Conservation (phyloP, 2,888 invertebrate genomes). For the Lumbricus terrestris region DNA sequence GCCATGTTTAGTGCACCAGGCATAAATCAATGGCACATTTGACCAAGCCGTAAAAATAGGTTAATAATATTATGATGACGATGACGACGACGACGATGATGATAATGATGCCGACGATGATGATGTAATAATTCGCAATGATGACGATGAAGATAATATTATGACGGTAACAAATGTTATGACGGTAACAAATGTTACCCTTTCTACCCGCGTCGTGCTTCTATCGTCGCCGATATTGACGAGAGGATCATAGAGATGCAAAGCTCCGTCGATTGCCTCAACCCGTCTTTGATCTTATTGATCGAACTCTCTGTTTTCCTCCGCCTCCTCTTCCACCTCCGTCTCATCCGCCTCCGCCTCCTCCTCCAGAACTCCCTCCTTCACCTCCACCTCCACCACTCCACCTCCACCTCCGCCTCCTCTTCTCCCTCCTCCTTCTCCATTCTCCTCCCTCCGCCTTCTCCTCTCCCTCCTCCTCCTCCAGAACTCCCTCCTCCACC, state of each 20-base stretch:
- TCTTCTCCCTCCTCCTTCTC: background rate
- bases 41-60: too few species aligned
- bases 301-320: constrained; percentile 19
- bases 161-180: background rate
- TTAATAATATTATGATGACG: too few species aligned
- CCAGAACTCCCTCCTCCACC: background rate
- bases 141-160: constrained; percentile 7
- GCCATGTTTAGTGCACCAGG: too few species aligned
- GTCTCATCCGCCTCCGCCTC: background rate
- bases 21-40: too few species aligned
- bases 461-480: background rate
- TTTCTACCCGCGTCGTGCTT: background rate
- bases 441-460: background rate
- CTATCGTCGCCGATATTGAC: background rate
- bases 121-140: too few species aligned
- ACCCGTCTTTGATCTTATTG: background rate
- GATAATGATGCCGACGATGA: too few species aligned
- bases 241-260: background rate
- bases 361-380: background rate
- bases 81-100: too few species aligned
- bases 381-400: background rate
- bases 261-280: background rate
- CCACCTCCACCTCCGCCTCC: background rate
- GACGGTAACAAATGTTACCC: too few species aligned
- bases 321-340: background rate